Percentiles rank a stretch among this genome's conserved stretches.
Conservation (phyloP, 2,888 invertebrate species). For the Pammene aurita region DNA sequence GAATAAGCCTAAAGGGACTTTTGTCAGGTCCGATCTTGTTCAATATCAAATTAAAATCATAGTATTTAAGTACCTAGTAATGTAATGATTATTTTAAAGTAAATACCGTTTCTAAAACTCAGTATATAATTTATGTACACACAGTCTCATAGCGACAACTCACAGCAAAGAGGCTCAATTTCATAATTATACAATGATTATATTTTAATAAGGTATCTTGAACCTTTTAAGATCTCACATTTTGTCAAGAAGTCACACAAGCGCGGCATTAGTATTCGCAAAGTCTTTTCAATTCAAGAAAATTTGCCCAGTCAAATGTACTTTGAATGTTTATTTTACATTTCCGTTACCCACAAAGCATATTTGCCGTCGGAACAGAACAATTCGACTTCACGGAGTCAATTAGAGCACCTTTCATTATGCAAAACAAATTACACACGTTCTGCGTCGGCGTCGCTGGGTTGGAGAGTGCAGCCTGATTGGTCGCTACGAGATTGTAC, state of each 20-base stretch:
- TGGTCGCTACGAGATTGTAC: not conserved
- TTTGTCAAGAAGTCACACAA: not conserved
- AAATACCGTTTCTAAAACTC: no score
- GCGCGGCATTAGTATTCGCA: not conserved
- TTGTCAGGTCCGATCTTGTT: no score
- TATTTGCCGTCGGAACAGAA: constrained; percentile 31
- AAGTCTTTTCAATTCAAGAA: constrained; percentile 2
- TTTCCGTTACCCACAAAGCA: constrained; percentile 26
- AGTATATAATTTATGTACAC: no score
- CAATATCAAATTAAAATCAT: no score
- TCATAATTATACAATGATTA: no score
- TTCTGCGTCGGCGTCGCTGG: constrained; percentile 12
- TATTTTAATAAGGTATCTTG: not conserved
- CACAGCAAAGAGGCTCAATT: no score
- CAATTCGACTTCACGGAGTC: constrained; percentile 38
- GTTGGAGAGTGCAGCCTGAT: constrained; percentile 10
- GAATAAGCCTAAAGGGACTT: no score
- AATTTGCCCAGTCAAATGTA: not conserved
- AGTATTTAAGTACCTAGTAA: no score
- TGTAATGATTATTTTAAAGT: no score
- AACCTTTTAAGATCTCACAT: not conserved
- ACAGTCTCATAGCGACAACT: no score
- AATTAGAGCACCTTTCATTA: constrained; percentile 42
- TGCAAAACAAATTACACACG: constrained; percentile 42
- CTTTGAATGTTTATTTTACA: constrained; percentile 24